phyloP scores from a whole-genome alignment of 2,888 invertebrate species.

The Apeira syringaria region DNA sequence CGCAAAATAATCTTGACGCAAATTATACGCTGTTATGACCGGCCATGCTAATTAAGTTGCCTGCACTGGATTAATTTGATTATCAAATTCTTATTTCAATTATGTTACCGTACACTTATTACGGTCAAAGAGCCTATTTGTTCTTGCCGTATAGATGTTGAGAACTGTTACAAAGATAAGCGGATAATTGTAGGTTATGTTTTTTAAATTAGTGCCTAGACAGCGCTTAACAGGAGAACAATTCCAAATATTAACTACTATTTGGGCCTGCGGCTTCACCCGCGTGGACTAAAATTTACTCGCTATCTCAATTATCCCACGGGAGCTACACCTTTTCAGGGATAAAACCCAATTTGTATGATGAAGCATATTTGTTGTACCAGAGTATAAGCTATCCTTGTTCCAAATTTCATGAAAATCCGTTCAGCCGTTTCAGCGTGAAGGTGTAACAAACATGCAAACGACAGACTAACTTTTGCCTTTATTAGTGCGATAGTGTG shows the following conservation, averaged over 20 bases:
- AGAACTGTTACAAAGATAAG: constrained; percentile 23
- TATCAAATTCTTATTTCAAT: constrained; percentile 77
- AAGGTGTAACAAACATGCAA: no score
- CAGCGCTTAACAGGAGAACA: constrained; percentile 19
- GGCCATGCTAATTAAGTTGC: constrained; percentile 75
- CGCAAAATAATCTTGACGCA: constrained; percentile 77
- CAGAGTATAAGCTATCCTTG: no score
- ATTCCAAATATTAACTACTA: constrained; percentile 3
- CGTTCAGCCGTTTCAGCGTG: no score
- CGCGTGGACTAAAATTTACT: no score
- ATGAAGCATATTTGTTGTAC: no score
- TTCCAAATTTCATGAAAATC: no score
- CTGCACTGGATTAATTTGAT: constrained; percentile 74
- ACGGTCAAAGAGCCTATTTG: constrained; percentile 60
- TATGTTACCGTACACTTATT: constrained; percentile 66
- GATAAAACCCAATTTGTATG: no score
- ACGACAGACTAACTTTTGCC: no score
- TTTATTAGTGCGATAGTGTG: no score
- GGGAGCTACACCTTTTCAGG: no score
- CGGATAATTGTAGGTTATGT: constrained; percentile 22
- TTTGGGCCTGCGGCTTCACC: background rate
- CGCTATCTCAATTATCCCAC: no score
- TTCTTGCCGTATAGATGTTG: constrained; percentile 41
- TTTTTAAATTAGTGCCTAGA: constrained; percentile 19
- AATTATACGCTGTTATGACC: constrained; percentile 75